These are phyloP conservation scores for honey bee (Apis mellifera) DNA, from an alignment of 1,140 invertebrate genomes.

Conservation along the genomic window Amel_HAv3.1 CM009934.2:6359001-6359500, in stretches of 20 bases:
- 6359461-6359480: background rate
- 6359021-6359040: background rate
- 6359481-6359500: background rate
- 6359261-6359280: too few relatives aligned
- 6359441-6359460: constrained; percentile 6
- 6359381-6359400: too few relatives aligned
- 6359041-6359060: background rate
- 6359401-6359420: background rate
- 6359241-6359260: too few relatives aligned
- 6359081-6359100: background rate
- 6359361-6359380: too few relatives aligned
- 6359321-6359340: too few relatives aligned
- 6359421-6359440: background rate
- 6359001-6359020: background rate
- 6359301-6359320: too few relatives aligned
- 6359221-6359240: too few relatives aligned
- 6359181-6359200: background rate
- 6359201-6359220: too few relatives aligned
- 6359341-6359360: too few relatives aligned
- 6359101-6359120: background rate
- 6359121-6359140: background rate
- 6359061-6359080: background rate
- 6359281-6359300: too few relatives aligned
- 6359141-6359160: background rate
- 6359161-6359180: background rate